Conservation (phyloP, 37 sponge, comb jelly and placozoan genomes). For the Petrosia ficiformis region DNA sequence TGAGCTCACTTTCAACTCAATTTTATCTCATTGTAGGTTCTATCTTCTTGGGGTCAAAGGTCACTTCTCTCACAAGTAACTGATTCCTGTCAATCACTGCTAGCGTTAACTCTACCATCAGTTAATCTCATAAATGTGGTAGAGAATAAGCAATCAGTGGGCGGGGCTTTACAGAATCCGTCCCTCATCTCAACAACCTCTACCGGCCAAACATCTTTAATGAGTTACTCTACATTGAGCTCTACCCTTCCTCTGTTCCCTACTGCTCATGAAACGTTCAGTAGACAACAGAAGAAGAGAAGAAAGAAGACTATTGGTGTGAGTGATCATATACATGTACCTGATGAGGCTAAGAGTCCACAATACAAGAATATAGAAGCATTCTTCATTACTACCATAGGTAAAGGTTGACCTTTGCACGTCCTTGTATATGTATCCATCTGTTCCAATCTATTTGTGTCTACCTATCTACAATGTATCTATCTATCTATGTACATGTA, state of each 20-base stretch:
- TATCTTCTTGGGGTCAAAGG: slow-evolving; percentile 2
- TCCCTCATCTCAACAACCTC: neutral
- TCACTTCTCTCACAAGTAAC: slow-evolving; percentile 18
- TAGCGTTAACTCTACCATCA: slow-evolving; percentile 25
- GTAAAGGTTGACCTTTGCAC: neutral
- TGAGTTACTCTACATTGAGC: slow-evolving; percentile 11
- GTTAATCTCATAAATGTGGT: too few relatives aligned
- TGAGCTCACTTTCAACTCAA: too few relatives aligned
- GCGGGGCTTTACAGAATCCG: neutral
- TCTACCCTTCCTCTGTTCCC: slow-evolving; percentile 3
- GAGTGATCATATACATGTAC: neutral
- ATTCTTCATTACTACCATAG: slow-evolving; percentile 6
- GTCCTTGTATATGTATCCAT: neutral
- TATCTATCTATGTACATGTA: slow-evolving; percentile 1
- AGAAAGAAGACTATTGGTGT: neutral
- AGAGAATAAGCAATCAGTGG: neutral
- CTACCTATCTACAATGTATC: too few relatives aligned
- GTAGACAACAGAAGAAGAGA: slow-evolving; percentile 9
- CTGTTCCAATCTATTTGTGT: neutral
- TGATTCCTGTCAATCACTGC: slow-evolving; percentile 14
- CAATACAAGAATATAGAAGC: slow-evolving; percentile 49
- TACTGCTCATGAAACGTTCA: neutral
- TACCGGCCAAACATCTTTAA: neutral
- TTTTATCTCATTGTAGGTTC: neutral
- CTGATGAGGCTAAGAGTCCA: slow-evolving; percentile 31